phyloP scores from a whole-genome alignment of 2,113 vertebrate species.

The Agelaius phoeniceus region DNA sequence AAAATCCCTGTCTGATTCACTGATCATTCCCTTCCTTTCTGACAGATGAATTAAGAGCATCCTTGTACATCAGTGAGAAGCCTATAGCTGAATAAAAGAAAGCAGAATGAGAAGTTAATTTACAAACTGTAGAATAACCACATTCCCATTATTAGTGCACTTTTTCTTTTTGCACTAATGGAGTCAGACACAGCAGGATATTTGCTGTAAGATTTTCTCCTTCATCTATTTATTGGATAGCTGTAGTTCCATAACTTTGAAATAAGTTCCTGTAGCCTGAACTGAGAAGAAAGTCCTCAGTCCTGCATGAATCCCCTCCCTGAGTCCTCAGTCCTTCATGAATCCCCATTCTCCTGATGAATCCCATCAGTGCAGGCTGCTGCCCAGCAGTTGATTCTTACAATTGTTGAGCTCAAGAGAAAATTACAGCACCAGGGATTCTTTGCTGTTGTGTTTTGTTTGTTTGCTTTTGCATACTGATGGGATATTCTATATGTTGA shows the following conservation, averaged over 20 bases:
- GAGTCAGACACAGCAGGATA: not conserved
- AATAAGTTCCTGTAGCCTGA: not conserved
- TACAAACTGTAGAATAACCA: not conserved
- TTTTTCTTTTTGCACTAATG: not conserved
- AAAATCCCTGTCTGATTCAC: not conserved
- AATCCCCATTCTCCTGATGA: not conserved
- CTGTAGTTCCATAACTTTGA: not conserved
- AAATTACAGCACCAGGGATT: not conserved
- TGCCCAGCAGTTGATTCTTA: not conserved
- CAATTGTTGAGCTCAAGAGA: not conserved
- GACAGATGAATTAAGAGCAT: not conserved
- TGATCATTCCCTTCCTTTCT: not conserved
- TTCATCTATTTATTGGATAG: not conserved
- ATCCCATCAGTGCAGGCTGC: not conserved
- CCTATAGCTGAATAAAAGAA: not conserved
- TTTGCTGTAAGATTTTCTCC: not conserved
- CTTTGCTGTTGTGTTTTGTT: not conserved
- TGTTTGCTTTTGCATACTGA: not conserved
- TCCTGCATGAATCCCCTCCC: not conserved
- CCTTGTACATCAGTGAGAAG: not conserved
- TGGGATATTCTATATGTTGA: not conserved
- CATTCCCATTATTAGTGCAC: not conserved
- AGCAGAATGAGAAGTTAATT: not conserved
- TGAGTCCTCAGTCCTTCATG: not conserved
- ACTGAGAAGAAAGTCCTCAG: not conserved